A percentile compares a stretch with the other conserved stretches of the same genome.
phyloP scores from a whole-genome alignment of 2,888 invertebrate species.

The Callyntrura sp. region DNA sequence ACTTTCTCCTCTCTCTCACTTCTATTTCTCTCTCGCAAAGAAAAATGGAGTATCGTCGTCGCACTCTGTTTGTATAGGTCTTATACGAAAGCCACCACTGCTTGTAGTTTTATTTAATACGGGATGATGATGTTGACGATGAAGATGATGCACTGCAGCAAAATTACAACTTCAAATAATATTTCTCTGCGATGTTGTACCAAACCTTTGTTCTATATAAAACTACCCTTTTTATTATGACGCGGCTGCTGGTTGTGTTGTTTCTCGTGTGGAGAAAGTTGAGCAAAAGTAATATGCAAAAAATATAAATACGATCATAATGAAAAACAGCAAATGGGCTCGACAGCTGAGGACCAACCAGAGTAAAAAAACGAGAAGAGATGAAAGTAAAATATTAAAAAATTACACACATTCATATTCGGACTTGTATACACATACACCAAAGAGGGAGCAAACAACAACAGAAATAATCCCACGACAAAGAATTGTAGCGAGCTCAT shows the following conservation, averaged over 20 bases:
- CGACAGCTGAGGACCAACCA: conserved; percentile 72
- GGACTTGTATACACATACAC: not conserved
- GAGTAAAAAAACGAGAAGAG: conserved; percentile 30
- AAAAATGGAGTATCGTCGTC: conserved; percentile 13
- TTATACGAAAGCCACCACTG: not conserved
- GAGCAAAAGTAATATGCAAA: conserved; percentile 68
- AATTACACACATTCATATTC: conserved; percentile 18
- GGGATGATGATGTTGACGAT: conserved; percentile 14
- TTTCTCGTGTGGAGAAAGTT: conserved; percentile 50
- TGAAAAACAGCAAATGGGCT: conserved; percentile 70
- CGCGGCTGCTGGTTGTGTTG: not conserved
- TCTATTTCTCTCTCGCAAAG: not conserved
- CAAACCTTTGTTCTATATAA: conserved; percentile 10
- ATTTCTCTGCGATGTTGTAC: not conserved
- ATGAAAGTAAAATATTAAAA: conserved; percentile 69
- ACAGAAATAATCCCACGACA: not conserved
- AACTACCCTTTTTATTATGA: not conserved
- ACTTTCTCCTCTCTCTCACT: conserved; percentile 8
- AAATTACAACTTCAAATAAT: conserved; percentile 37
- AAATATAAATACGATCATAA: conserved; percentile 66
- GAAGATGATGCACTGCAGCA: conserved; percentile 65
- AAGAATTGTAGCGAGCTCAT: not conserved
- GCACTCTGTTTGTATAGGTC: not conserved
- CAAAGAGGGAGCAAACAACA: conserved; percentile 23
- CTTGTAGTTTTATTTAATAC: not conserved